Conservation (phyloP, 2,888 invertebrate species). For the Cybosia mesomella region DNA sequence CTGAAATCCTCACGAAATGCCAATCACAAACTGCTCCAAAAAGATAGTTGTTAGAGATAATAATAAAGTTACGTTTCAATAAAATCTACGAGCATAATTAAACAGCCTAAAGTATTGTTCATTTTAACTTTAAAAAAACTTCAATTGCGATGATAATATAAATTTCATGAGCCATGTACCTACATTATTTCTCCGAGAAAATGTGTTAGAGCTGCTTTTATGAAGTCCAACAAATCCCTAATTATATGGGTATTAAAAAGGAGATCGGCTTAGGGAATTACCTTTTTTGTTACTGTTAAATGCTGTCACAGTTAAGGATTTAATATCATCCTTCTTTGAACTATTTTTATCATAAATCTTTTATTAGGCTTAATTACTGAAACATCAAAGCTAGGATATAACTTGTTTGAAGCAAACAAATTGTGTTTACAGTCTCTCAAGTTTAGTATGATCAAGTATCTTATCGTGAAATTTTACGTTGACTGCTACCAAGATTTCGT, state of each 20-base stretch:
- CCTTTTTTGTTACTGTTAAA: conserved; percentile 13
- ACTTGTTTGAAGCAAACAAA: background rate
- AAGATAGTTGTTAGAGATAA: background rate
- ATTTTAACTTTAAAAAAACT: background rate
- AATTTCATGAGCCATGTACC: background rate
- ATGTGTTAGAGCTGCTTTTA: conserved; percentile 11
- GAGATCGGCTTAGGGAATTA: conserved; percentile 12
- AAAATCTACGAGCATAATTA: background rate
- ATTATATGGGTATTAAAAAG: conserved; percentile 17
- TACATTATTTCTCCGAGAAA: background rate
- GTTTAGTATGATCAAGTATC: background rate
- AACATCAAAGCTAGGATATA: background rate
- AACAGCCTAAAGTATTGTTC: background rate
- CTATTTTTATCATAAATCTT: background rate
- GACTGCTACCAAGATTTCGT: background rate
- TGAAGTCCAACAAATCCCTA: conserved; percentile 17
- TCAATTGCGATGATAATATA: background rate
- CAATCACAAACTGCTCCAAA: background rate
- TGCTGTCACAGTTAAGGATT: conserved; percentile 6
- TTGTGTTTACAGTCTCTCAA: background rate
- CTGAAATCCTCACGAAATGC: too few species aligned
- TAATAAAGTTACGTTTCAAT: background rate
- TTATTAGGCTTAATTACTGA: conserved; percentile 1
- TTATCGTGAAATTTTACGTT: too few species aligned
- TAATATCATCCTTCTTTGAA: background rate